Base-by-base conservation (phyloP, 2,888 invertebrate species). In the Diplazon laetatorius region DNA sequence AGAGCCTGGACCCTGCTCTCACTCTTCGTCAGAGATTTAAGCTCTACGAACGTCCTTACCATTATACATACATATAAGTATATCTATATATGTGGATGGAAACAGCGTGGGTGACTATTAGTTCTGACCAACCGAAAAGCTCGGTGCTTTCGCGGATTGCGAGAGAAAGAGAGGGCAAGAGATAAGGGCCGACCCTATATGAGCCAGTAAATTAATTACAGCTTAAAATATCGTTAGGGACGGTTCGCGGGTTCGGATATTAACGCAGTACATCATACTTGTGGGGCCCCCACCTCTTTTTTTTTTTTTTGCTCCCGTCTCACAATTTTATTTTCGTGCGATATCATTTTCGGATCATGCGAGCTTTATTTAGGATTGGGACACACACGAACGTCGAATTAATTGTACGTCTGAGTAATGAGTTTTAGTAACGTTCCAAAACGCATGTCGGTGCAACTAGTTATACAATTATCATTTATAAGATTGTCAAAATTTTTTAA, bases 181-280 rank as follows among this genome's bases (percentile, higher is more conserved):
- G 73, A 77, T 73, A 57, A 68, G 63, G 63, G 20, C 39, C 52
- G 42, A 62, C 71, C 66, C 62, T 42, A 46, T 63, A 10, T 48
- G 48, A 68, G 50, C 62, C 84, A 87, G 87, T 89, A 89, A 89
- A 89, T 89, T 89, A 89, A 89, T 89, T 89, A 88, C 87, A 87
- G 89, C 88, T 89, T 89, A 89, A 89, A 89, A 89, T 86, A 88
- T 89, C 89, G 88, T 89, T 89, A 89, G 89, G 85, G n/a, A 85
- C 84, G 82, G 79, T 78, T 66, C 71, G 60, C 68, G 68, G 81
- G 69, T 87, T 86, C 86, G 84, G 87, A 88, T 89, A 89, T 89
- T 89, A 89, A 88, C 84, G 87, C 89, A 85, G 86, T 89, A 89
- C 87, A 88, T 89, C 89, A 88, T 88, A 86, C 85, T 87, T 84